Evolutionary conservation across 2,113 vertebrate genomes (phyloP).

Genomic region (Bungarus multicinctus): DNA sequence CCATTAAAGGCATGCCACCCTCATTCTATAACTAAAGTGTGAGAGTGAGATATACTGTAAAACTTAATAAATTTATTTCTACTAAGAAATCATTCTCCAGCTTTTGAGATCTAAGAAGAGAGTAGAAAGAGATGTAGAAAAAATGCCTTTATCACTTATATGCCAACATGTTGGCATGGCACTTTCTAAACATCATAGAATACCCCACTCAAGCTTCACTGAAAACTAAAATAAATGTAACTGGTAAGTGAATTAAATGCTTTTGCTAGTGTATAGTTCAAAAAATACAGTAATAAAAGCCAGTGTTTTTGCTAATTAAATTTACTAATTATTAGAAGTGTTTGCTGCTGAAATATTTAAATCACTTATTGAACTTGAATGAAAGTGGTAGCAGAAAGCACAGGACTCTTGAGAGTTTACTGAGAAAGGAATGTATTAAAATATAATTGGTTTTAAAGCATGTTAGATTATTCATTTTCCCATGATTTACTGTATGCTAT

Average conservation of each 20-base stretch:
- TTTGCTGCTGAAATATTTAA: constrained; percentile 62
- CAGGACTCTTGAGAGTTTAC: constrained; percentile 53
- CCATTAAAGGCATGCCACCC: not conserved
- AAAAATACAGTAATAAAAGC: constrained; percentile 45
- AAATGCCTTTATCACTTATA: constrained; percentile 35
- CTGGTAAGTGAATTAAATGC: constrained; percentile 2
- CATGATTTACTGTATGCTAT: constrained; percentile 43
- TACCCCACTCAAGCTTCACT: constrained; percentile 28
- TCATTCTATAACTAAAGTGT: not conserved
- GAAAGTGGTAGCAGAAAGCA: constrained; percentile 40
- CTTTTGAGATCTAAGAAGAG: constrained; percentile 53
- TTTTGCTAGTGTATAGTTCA: constrained; percentile 47
- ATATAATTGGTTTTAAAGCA: constrained; percentile 67
- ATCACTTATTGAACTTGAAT: constrained; percentile 60
- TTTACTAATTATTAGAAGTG: constrained; percentile 64
- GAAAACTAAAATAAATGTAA: constrained; percentile 34
- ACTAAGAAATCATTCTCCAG: constrained; percentile 52
- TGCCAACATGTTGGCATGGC: constrained; percentile 44
- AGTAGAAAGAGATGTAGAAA: constrained; percentile 40
- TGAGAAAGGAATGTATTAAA: constrained; percentile 58
- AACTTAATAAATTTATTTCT: constrained; percentile 49
- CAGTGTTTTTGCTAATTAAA: constrained; percentile 57
- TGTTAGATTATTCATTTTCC: constrained; percentile 62
- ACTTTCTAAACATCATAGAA: constrained; percentile 44
- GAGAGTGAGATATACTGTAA: not conserved